A percentile compares a stretch with the other conserved stretches of the same genome.
Evolutionary conservation across 1,140 invertebrate species (phyloP).

Genomic region (Globodera ellingtonae): DNA sequence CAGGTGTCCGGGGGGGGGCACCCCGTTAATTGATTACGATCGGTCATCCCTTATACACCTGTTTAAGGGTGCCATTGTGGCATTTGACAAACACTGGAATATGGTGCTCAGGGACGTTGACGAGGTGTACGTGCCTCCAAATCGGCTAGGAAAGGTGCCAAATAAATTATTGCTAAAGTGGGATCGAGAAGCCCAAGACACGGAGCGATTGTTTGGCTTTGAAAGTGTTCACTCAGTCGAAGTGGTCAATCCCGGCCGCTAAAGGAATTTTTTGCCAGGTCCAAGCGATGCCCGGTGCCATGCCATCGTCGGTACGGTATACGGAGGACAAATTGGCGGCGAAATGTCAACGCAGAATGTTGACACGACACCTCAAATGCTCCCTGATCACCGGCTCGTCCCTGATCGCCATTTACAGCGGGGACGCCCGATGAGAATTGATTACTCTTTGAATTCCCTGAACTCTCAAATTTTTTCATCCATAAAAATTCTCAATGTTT

Average conservation of each 20-base stretch:
- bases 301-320: conserved; percentile 66
- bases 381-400: conserved; percentile 39
- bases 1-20: conserved; percentile 16
- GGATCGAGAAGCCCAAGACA: too few species aligned
- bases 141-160: conserved; percentile 23
- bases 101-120: conserved; percentile 81
- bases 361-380: conserved; percentile 41
- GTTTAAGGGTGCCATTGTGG: conserved; percentile 74
- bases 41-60: neutral
- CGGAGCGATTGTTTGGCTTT: too few species aligned
- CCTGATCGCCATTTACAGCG: conserved; percentile 33
- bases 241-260: too few species aligned
- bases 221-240: too few species aligned
- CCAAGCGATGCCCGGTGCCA: conserved; percentile 28
- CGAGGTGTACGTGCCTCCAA: conserved; percentile 72
- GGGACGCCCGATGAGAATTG: neutral
- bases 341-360: neutral
- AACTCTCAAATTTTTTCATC: neutral
- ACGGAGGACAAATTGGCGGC: neutral
- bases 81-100: conserved; percentile 95
- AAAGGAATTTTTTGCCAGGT: neutral
- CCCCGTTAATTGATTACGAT: neutral
- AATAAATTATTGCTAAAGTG: neutral
- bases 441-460: neutral
- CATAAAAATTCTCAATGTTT: too few species aligned